A percentile compares a stretch with the other conserved stretches of the same genome.
Conservation (phyloP, 2,113 vertebrate species). For the Bambusicola thoracicus region DNA sequence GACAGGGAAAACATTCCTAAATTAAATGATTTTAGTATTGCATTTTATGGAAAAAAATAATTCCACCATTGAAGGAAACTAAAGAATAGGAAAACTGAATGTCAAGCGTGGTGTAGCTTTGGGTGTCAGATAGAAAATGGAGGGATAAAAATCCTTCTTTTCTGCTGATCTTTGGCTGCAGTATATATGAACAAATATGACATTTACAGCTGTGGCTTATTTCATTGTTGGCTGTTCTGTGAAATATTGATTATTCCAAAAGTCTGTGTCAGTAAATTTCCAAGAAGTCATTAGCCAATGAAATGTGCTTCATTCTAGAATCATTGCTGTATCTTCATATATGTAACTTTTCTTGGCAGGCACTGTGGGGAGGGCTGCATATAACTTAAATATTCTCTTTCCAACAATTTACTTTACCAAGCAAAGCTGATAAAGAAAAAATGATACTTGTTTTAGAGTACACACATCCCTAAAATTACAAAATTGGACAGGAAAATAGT, state of each 20-base stretch:
- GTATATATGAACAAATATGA: neutral
- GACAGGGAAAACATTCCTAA: neutral
- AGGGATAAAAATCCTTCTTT: neutral
- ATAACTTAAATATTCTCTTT: neutral
- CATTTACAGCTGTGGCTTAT: slow-evolving; percentile 1
- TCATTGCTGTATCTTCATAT: neutral
- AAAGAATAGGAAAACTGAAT: neutral
- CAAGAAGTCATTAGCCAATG: slow-evolving; percentile 21
- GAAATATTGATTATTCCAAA: slow-evolving; percentile 45
- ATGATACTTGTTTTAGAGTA: neutral
- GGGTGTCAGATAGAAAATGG: neutral
- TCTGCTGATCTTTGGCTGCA: neutral
- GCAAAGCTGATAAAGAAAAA: neutral
- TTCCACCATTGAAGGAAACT: neutral
- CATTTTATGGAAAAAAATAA: neutral
- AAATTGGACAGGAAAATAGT: neutral
- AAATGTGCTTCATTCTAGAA: slow-evolving; percentile 5
- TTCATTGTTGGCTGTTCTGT: neutral
- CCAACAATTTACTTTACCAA: neutral
- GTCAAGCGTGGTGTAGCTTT: neutral
- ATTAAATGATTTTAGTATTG: neutral
- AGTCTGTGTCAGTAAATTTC: neutral
- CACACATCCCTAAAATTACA: neutral
- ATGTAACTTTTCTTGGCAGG: neutral
- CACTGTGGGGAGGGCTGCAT: neutral